These are phyloP conservation scores for Bembecia ichneumoniformis DNA, from an alignment of 2,888 invertebrate genomes.

Conservation along the genomic window DNA sequence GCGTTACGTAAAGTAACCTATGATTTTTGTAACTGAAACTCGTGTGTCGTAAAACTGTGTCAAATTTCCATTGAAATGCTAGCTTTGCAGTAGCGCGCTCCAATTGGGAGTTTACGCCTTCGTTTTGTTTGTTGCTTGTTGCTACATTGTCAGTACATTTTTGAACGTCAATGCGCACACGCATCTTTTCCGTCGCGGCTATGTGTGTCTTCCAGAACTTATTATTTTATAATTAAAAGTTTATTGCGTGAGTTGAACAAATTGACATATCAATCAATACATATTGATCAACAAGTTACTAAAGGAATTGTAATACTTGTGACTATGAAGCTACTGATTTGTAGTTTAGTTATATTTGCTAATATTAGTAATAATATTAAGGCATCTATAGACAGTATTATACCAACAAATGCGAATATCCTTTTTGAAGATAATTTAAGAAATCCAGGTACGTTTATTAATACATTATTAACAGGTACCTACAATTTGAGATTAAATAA, in stretches of 20 bases:
- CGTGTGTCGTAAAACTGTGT: not conserved
- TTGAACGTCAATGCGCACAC: not conserved
- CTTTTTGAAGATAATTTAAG: constrained; percentile 48
- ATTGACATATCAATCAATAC: not conserved
- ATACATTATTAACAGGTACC: not conserved
- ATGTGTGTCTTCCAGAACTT: not conserved
- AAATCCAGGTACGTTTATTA: constrained; percentile 33
- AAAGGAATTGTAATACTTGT: not conserved
- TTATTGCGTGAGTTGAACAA: not conserved
- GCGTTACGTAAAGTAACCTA: not conserved
- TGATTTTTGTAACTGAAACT: not conserved
- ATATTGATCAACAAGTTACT: not conserved
- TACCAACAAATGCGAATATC: constrained; percentile 34
- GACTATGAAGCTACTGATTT: constrained; percentile 48
- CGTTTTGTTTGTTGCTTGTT: not conserved
- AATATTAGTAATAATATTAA: constrained; percentile 56
- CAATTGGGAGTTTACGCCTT: not conserved
- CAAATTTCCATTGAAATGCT: not conserved
- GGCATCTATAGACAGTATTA: constrained; percentile 54
- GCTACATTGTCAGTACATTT: not conserved
- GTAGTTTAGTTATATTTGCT: constrained; percentile 43
- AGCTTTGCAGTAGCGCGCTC: not conserved
- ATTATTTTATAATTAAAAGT: not conserved
- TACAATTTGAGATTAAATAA: not conserved
- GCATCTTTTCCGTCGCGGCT: not conserved